A percentile compares a stretch with the other conserved stretches of the same genome.
Conservation (phyloP, 2,113 vertebrate species). For the Eurypyga helias region DNA sequence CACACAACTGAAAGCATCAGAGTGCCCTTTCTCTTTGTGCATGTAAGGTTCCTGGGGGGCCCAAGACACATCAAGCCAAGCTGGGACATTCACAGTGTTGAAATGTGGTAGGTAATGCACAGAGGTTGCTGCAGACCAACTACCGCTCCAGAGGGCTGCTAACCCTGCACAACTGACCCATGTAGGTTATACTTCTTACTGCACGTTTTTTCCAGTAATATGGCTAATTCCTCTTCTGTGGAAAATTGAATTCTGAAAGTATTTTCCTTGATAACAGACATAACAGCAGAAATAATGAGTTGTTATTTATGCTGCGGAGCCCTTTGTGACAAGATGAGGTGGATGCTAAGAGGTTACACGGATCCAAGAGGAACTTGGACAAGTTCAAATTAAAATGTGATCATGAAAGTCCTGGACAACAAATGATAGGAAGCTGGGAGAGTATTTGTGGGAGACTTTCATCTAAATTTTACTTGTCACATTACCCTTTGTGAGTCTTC, state of each 20-base stretch:
- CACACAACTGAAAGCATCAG: background rate
- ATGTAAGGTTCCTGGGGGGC: background rate
- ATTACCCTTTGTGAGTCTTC: background rate
- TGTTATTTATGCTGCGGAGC: background rate
- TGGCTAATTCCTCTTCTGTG: background rate
- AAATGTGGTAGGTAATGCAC: accelerated
- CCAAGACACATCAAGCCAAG: accelerated
- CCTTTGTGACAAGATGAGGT: background rate
- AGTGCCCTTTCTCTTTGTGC: background rate
- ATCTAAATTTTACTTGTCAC: background rate
- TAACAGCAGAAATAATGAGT: background rate
- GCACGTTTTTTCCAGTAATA: background rate
- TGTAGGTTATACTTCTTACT: background rate
- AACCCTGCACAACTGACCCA: background rate
- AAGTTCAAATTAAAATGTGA: background rate
- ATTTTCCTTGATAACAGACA: background rate
- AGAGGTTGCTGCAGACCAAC: background rate
- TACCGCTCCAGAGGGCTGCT: background rate
- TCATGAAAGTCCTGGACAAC: background rate
- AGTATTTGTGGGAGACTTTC: background rate
- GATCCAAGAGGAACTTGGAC: background rate
- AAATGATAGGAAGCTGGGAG: background rate
- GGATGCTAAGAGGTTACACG: background rate
- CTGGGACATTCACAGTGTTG: accelerated
- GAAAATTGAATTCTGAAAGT: background rate